These are phyloP conservation scores for Nycteola revayana DNA, from an alignment of 2,888 invertebrate species.

Conservation along the genomic window DNA sequence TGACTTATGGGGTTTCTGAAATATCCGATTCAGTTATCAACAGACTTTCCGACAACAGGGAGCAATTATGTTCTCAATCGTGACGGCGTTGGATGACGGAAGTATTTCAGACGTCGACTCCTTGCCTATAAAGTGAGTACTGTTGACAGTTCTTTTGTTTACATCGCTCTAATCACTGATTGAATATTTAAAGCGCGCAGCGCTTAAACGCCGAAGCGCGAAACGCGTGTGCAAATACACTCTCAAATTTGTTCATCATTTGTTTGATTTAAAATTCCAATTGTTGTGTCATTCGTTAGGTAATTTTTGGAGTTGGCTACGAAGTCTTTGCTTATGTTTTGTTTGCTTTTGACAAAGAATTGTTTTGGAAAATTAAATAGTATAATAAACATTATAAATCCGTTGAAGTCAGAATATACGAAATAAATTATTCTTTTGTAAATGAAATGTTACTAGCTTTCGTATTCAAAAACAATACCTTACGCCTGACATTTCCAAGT, in stretches of 20 bases:
- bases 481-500: too few species aligned
- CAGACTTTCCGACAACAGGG: too few species aligned
- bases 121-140: slow-evolving; percentile 16
- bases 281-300: slow-evolving; percentile 13
- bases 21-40: too few species aligned
- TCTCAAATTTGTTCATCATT: slow-evolving; percentile 15
- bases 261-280: slow-evolving; percentile 23
- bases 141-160: slow-evolving; percentile 26
- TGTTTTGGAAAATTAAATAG: too few species aligned
- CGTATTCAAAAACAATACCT: too few species aligned
- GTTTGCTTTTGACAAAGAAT: slow-evolving; percentile 3
- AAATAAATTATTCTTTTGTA: too few species aligned
- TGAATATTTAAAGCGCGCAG: slow-evolving; percentile 25
- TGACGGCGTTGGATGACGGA: slow-evolving; percentile 17
- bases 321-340: background rate
- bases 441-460: too few species aligned
- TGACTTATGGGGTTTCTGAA: too few species aligned
- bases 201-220: slow-evolving; percentile 6
- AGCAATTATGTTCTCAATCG: too few species aligned
- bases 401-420: too few species aligned
- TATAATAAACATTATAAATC: too few species aligned
- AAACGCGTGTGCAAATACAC: slow-evolving; percentile 21
- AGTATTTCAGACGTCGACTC: slow-evolving; percentile 28
- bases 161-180: slow-evolving; percentile 23
- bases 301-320: slow-evolving; percentile 20